Conservation (phyloP, 2,888 invertebrate genomes). For the Muschampia plurimacula region DNA sequence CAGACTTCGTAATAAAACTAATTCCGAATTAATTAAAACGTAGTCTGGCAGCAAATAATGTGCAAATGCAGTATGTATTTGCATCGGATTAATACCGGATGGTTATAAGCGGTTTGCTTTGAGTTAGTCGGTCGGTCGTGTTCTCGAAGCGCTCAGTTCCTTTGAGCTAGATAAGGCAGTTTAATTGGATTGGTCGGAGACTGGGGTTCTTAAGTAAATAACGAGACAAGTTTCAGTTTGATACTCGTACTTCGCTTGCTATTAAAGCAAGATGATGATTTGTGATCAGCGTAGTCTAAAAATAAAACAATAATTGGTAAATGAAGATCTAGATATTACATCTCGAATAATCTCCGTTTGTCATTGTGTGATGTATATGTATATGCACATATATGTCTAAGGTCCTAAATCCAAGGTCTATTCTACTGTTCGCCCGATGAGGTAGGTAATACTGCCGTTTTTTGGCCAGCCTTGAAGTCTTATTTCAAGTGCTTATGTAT, state of each 20-base stretch:
- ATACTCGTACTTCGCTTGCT: neutral
- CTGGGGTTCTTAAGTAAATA: slow-evolving; percentile 45
- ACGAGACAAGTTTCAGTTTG: slow-evolving; percentile 38
- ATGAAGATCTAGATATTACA: too few species aligned
- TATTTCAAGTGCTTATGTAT: too few species aligned
- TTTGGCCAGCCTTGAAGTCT: too few species aligned
- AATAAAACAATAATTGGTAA: neutral
- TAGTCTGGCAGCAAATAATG: neutral
- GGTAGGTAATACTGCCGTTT: too few species aligned
- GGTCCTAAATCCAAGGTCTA: too few species aligned
- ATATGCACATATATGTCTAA: too few species aligned
- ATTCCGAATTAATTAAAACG: neutral
- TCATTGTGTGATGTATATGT: neutral
- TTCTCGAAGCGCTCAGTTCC: slow-evolving; percentile 13
- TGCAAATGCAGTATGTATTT: too few species aligned
- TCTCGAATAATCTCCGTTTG: neutral
- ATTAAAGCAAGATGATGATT: neutral
- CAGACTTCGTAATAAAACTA: neutral
- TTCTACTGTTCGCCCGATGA: too few species aligned
- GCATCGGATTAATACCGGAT: neutral
- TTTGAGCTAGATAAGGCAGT: slow-evolving; percentile 35
- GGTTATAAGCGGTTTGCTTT: neutral
- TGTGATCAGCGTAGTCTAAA: neutral
- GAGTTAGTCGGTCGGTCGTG: neutral
- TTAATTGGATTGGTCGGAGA: slow-evolving; percentile 38